Conservation (phyloP, 2,888 invertebrate species). For the Cremastinae sp. region DNA sequence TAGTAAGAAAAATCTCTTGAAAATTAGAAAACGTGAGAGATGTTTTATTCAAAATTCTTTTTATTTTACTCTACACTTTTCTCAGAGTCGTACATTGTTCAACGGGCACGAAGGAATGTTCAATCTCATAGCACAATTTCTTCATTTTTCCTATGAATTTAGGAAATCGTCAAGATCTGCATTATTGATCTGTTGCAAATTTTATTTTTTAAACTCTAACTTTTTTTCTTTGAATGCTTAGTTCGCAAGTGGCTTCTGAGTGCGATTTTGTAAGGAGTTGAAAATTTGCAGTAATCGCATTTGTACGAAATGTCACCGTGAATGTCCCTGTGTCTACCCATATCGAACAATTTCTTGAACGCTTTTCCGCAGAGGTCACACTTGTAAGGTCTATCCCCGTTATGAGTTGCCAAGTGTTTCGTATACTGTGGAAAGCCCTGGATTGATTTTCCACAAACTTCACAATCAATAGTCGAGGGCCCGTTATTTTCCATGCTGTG, state of each 20-base stretch:
- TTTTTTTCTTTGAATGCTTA: constrained; percentile 23
- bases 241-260: constrained; percentile 53
- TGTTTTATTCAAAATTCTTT: no score
- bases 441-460: constrained; percentile 29
- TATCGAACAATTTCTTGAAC: constrained; percentile 40
- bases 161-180: no score
- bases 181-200: no score
- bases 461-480: constrained; percentile 20
- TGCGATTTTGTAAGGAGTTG: constrained; percentile 26
- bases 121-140: no score
- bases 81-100: no score
- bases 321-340: constrained; percentile 43
- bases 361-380: constrained; percentile 37
- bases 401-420: constrained; percentile 28
- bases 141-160: no score
- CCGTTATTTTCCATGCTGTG: constrained; percentile 4
- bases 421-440: not conserved
- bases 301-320: constrained; percentile 25
- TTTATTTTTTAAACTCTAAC: not conserved
- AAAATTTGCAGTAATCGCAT: constrained; percentile 33
- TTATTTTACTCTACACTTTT: no score
- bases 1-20: no score
- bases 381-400: constrained; percentile 25
- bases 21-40: no score
- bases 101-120: no score